Conservation (phyloP, 2,113 vertebrate genomes). For the Varanus komodoensis region DNA sequence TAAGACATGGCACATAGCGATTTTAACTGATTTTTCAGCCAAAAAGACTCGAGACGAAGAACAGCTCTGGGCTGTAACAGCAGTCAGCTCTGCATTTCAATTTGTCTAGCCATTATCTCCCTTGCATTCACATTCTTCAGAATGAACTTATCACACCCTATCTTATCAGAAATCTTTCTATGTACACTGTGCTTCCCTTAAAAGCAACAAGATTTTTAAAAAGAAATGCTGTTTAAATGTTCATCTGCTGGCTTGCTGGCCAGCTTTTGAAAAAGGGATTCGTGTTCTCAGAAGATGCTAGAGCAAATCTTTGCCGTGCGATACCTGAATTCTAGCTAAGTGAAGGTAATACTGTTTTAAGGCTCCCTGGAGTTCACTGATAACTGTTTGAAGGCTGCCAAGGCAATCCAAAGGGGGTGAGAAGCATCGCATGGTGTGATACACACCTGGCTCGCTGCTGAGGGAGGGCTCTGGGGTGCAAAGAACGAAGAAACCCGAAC, state of each 20-base stretch:
- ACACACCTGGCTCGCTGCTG: neutral
- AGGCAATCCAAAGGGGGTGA: no score
- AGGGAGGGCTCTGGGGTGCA: neutral
- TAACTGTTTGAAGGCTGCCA: neutral
- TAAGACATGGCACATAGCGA: neutral
- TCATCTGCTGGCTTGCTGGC: neutral
- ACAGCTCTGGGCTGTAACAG: constrained; percentile 15
- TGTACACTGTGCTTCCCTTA: constrained; percentile 52
- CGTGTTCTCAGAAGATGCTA: neutral
- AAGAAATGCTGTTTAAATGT: constrained; percentile 28
- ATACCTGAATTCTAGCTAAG: neutral
- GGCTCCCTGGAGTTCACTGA: neutral
- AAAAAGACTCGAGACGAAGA: neutral
- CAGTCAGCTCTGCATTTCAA: neutral
- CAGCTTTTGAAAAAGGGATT: constrained; percentile 4
- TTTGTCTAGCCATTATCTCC: constrained; percentile 48
- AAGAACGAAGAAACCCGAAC: neutral
- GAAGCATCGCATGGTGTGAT: neutral
- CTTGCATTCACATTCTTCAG: constrained; percentile 42
- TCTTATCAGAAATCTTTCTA: constrained; percentile 64
- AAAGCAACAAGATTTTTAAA: constrained; percentile 56
- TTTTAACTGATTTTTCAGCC: constrained; percentile 18
- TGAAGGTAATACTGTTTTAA: neutral
- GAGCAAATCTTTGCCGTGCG: neutral
- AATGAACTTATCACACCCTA: constrained; percentile 62